These are phyloP conservation scores for Trinorchestia longiramus DNA, from an alignment of 1,140 invertebrate genomes.

Conservation along the genomic window DNA sequence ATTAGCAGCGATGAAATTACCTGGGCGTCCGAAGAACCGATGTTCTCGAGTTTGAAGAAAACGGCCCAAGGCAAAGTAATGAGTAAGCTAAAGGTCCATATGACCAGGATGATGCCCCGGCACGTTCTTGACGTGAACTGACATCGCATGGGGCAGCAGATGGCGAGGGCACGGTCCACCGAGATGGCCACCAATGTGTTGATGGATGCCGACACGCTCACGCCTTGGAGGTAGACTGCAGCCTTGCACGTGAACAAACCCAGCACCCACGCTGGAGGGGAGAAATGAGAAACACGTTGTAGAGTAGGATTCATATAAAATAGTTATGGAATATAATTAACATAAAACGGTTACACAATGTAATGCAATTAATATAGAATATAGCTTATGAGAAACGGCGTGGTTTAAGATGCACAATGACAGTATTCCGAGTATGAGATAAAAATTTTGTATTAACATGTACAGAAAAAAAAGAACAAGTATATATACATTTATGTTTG, in stretches of 20 bases:
- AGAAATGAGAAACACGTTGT: background rate
- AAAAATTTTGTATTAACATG: too few species aligned
- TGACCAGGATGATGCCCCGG: slow-evolving; percentile 71
- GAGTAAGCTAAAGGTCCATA: slow-evolving; percentile 74
- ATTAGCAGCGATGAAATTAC: slow-evolving; percentile 2
- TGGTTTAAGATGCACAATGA: too few species aligned
- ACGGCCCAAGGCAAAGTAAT: slow-evolving; percentile 76
- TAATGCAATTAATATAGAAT: too few species aligned
- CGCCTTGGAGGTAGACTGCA: slow-evolving; percentile 77
- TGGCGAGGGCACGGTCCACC: slow-evolving; percentile 75
- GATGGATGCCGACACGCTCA: slow-evolving; percentile 77
- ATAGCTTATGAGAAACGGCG: too few species aligned
- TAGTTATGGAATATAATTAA: too few species aligned
- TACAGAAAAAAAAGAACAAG: too few species aligned
- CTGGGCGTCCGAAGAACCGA: slow-evolving; percentile 57
- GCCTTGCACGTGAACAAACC: slow-evolving; percentile 76
- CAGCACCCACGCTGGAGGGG: slow-evolving; percentile 75
- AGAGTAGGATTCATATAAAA: too few species aligned
- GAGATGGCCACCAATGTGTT: slow-evolving; percentile 77
- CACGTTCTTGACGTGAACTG: slow-evolving; percentile 73
- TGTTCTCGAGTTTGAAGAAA: slow-evolving; percentile 71
- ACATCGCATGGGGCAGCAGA: slow-evolving; percentile 74
- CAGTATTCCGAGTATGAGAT: too few species aligned
- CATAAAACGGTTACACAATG: too few species aligned
- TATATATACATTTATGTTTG: too few species aligned